Evolutionary conservation across 2,113 vertebrate genomes (phyloP).

Genomic region (Oryzias melastigma): DNA sequence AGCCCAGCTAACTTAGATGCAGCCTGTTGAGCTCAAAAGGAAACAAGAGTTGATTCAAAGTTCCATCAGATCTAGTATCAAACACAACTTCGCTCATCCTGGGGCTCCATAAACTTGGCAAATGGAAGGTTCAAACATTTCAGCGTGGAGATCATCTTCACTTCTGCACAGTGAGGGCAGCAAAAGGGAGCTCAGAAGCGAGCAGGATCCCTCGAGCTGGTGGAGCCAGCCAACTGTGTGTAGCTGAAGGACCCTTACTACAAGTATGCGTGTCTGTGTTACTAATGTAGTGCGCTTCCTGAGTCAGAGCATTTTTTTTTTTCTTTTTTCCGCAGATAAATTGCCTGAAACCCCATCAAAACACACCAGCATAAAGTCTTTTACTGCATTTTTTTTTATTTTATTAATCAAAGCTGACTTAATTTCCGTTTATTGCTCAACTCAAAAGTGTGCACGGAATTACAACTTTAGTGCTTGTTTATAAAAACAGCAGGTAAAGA

Average conservation of each 20-base stretch:
- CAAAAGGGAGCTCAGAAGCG: conserved; percentile 5
- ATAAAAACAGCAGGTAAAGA: conserved; percentile 10
- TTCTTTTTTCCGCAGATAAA: no score
- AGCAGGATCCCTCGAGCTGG: conserved; percentile 24
- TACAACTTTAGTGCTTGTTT: neutral
- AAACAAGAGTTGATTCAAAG: conserved; percentile 21
- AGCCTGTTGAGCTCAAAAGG: conserved; percentile 34
- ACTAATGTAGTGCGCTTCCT: neutral
- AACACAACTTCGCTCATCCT: neutral
- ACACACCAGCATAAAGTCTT: neutral
- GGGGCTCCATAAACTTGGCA: neutral
- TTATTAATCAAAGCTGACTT: conserved; percentile 20
- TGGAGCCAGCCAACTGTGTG: conserved; percentile 7
- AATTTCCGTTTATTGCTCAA: neutral
- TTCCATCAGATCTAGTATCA: conserved; percentile 15
- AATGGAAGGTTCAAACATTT: conserved; percentile 3
- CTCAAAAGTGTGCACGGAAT: no score
- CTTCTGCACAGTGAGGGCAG: conserved; percentile 34
- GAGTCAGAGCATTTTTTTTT: no score
- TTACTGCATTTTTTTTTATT: neutral
- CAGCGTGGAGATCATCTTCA: conserved; percentile 11
- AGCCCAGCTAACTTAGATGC: conserved; percentile 27
- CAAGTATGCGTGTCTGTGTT: conserved; percentile 1
- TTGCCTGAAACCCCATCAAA: neutral
- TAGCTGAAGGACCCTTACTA: conserved; percentile 27